Percentiles rank a stretch among this genome's conserved stretches.
Evolutionary conservation across 2,113 vertebrate genomes (phyloP).

Genomic region (Neogobius melanostomus): DNA sequence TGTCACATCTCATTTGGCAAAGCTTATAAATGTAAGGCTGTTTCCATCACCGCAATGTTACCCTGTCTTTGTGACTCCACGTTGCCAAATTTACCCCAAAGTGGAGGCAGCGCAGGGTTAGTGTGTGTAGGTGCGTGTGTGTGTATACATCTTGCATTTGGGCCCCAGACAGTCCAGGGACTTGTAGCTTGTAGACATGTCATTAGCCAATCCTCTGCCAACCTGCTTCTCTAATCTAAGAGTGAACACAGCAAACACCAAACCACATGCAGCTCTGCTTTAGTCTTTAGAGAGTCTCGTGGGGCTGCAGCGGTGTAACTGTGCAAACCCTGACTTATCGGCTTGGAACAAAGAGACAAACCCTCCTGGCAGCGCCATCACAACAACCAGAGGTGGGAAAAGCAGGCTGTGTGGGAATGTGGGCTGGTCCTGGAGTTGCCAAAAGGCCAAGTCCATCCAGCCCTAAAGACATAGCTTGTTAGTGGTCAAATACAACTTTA

Average conservation of each 20-base stretch:
- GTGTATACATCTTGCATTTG: conserved; percentile 25
- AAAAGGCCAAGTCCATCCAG: conserved; percentile 37
- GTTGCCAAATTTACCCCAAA: conserved; percentile 34
- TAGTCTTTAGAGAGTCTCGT: conserved; percentile 52
- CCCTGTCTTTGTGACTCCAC: conserved; percentile 28
- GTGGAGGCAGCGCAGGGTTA: conserved; percentile 16
- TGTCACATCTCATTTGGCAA: conserved; percentile 53
- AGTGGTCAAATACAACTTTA: conserved; percentile 29
- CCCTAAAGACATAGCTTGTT: conserved; percentile 32
- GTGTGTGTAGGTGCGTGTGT: conserved; percentile 19
- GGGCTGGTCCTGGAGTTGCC: conserved; percentile 44
- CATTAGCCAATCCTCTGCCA: conserved; percentile 71
- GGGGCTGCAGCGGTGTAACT: conserved; percentile 45
- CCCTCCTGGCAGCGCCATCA: conserved; percentile 36
- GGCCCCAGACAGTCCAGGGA: conserved; percentile 71
- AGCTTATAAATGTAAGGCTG: conserved; percentile 41
- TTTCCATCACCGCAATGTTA: conserved; percentile 43
- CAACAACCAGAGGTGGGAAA: conserved; percentile 67
- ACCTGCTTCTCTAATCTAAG: conserved; percentile 70
- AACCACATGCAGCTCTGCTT: conserved; percentile 67
- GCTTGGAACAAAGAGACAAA: conserved; percentile 60
- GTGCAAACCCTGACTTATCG: conserved; percentile 53
- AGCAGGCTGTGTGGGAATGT: conserved; percentile 51
- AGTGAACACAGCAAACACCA: conserved; percentile 69
- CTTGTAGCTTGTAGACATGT: conserved; percentile 63